Conservation (phyloP, 1,140 invertebrate species). For the Zelostemma sp. region DNA sequence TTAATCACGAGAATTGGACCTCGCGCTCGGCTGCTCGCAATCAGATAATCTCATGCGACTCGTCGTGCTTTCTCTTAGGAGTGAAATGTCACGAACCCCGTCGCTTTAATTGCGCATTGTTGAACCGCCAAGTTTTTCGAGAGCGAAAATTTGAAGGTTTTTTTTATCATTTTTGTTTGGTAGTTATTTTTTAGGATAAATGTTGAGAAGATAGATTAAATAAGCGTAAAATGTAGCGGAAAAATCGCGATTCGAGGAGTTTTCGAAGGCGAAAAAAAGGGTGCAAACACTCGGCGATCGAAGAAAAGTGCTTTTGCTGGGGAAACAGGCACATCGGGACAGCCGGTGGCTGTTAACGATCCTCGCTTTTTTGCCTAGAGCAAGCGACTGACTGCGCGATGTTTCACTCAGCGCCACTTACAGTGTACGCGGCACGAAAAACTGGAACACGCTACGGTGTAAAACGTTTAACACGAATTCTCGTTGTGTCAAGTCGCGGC, state of each 20-base stretch:
- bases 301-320: slow-evolving; percentile 10
- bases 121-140: slow-evolving; percentile 36
- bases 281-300: too few relatives aligned
- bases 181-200: too few relatives aligned
- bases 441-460: slow-evolving; percentile 47
- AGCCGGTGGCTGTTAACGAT: slow-evolving; percentile 49
- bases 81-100: slow-evolving; percentile 43
- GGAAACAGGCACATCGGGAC: neutral
- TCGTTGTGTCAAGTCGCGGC: slow-evolving; percentile 24
- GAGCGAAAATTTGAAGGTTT: too few relatives aligned
- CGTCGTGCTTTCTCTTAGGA: slow-evolving; percentile 37
- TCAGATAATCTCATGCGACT: slow-evolving; percentile 61
- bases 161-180: too few relatives aligned
- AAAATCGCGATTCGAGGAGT: too few relatives aligned
- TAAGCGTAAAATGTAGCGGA: too few relatives aligned
- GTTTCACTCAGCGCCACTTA: slow-evolving; percentile 58
- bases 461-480: slow-evolving; percentile 42
- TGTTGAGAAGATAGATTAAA: too few relatives aligned
- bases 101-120: slow-evolving; percentile 43
- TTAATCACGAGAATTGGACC: slow-evolving; percentile 67
- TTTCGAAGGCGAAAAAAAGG: too few relatives aligned
- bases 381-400: slow-evolving; percentile 52
- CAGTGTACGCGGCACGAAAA: slow-evolving; percentile 47
- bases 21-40: slow-evolving; percentile 61
- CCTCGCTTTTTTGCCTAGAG: slow-evolving; percentile 52